Evolutionary conservation across 2,113 vertebrate genomes (phyloP), one percentile per base, ranked within the genome.

Genomic region (Caracal caracal): DNA sequence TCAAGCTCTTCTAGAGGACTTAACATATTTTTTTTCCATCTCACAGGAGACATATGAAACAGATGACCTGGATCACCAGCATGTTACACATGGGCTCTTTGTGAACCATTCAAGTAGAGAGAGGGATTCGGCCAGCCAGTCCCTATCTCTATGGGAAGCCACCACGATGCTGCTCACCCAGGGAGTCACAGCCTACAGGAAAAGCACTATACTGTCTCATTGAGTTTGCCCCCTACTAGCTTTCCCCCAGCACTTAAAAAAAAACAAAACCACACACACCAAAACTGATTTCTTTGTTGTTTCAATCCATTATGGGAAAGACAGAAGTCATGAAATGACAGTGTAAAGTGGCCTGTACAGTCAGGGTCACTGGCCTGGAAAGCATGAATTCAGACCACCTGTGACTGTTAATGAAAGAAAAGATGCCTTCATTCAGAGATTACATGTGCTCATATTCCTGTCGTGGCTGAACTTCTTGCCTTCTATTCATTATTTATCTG

Each of bases 31-130:
- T 96, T 81, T 76, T 76, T 26, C n/a, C 24, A 40, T 88, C 40
- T 92, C 90, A 78, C 63, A 95, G 88, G 53, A 98, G 90, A 63
- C 92, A 96, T 88, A 95, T 56, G 93, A 96, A 85, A 65, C 59
- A 78, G 76, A 87, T 97, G 92, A 94, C 90, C 91, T 95, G 63
- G 47, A 93, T 93, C 35, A 66, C 33, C 47, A 88, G 71, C 30
- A 59, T 22, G 81, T 84, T 20, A 66, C 47, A 68, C 63, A 71
- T 9, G 53, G 51, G 28, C 47, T 95, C 37, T 96, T 53, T 78
- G 73, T 86, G 78, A 95, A 53, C 20, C 75, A 59, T 40, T 88
- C 51, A 76, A 71, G 90, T 81, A 87, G 66, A 80, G 51, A 94
- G 49, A 79, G 20, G 37, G 66, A 88, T 33, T 76, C 0, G 0